Percentiles rank a stretch among this genome's conserved stretches.
These are phyloP conservation scores for Nymphicus hollandicus DNA, from an alignment of 2,113 vertebrate genomes.

Conservation along the genomic window DNA sequence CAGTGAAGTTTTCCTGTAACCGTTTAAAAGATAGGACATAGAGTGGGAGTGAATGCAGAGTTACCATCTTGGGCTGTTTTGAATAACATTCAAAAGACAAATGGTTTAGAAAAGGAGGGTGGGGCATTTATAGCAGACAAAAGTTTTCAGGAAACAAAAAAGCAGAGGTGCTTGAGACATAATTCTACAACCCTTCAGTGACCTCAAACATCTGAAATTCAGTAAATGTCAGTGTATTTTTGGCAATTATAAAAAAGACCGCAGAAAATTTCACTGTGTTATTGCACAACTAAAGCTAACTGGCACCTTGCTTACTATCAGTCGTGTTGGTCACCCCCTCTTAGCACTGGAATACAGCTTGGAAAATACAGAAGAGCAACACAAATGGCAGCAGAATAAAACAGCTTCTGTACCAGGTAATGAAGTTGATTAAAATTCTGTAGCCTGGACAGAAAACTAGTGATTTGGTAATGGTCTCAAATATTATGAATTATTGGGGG, in stretches of 20 bases:
- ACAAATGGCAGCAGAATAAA: background rate
- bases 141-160: background rate
- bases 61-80: background rate
- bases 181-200: background rate
- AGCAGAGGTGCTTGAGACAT: background rate
- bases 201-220: background rate
- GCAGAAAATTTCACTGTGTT: background rate
- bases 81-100: background rate
- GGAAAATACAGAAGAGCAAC: background rate
- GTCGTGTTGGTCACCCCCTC: background rate
- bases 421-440: background rate
- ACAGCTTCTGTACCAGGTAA: background rate
- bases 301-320: background rate
- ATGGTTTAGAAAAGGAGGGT: background rate
- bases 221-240: background rate
- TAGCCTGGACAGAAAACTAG: background rate
- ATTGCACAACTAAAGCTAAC: background rate
- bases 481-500: background rate
- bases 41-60: background rate
- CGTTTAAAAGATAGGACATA: background rate
- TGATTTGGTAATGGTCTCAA: background rate
- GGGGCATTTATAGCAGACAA: background rate
- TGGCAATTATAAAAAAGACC: rapidly evolving
- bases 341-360: background rate
- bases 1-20: background rate